A percentile compares a stretch with the other conserved stretches of the same genome.
Conservation (phyloP, 2,888 invertebrate species). For the Trypoxylon attenuatum region DNA sequence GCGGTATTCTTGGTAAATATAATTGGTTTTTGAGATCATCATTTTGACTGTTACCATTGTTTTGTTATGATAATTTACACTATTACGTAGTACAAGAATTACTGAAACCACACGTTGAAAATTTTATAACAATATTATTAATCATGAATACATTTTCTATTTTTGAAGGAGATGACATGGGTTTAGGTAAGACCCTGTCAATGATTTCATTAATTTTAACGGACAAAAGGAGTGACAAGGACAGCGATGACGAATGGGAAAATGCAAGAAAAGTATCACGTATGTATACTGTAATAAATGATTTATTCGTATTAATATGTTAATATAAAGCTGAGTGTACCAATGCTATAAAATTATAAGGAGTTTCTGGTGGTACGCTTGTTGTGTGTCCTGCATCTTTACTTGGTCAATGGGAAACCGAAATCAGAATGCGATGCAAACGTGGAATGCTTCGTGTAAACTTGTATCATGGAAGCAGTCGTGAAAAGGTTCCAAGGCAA, state of each 20-base stretch:
- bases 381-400: slow-evolving; percentile 95
- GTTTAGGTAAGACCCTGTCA: slow-evolving; percentile 88
- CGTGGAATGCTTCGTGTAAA: slow-evolving; percentile 80
- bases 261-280: neutral
- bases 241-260: slow-evolving; percentile 54
- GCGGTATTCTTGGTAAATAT: slow-evolving; percentile 82
- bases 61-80: too few species aligned
- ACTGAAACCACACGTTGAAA: too few species aligned
- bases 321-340: slow-evolving; percentile 29
- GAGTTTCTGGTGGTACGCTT: slow-evolving; percentile 82
- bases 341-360: neutral
- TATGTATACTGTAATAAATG: neutral
- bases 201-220: slow-evolving; percentile 79
- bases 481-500: slow-evolving; percentile 76
- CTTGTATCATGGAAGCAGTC: slow-evolving; percentile 86
- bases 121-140: neutral
- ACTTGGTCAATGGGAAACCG: slow-evolving; percentile 91
- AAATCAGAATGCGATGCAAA: slow-evolving; percentile 81
- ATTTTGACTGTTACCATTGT: too few species aligned
- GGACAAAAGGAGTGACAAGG: slow-evolving; percentile 46
- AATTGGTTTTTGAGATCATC: slow-evolving; percentile 19
- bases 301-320: neutral
- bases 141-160: neutral
- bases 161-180: slow-evolving; percentile 84
- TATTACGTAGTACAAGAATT: too few species aligned